A percentile compares a stretch with the other conserved stretches of the same genome.
Conservation (phyloP, 2,797 vertebrate genomes). For the Rhadinocentrus ornatus region DNA sequence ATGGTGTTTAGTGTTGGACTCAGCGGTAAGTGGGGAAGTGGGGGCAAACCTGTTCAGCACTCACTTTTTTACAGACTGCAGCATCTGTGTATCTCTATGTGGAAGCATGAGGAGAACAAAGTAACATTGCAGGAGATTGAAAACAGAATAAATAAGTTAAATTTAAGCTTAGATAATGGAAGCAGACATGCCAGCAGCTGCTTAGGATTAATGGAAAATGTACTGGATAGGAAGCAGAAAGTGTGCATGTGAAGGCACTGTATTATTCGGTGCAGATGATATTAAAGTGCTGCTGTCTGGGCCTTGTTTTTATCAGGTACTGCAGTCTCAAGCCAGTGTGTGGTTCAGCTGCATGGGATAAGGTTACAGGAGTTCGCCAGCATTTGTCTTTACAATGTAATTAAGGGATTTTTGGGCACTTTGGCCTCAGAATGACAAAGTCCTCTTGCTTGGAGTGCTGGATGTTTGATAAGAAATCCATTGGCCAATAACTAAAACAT, state of each 20-base stretch:
- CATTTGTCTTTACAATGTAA: slow-evolving; percentile 85
- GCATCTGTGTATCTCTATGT: slow-evolving; percentile 26
- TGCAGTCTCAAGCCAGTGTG: slow-evolving; percentile 57
- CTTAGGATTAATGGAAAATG: slow-evolving; percentile 4
- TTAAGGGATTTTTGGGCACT: slow-evolving; percentile 78
- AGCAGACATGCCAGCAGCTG: slow-evolving; percentile 9
- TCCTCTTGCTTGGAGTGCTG: slow-evolving; percentile 57
- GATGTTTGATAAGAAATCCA: slow-evolving; percentile 69
- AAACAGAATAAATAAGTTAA: background rate
- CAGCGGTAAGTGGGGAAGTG: slow-evolving; percentile 60
- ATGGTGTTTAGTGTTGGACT: slow-evolving; percentile 63
- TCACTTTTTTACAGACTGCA: slow-evolving; percentile 40
- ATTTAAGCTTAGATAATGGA: slow-evolving; percentile 3
- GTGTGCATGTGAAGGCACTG: slow-evolving; percentile 5
- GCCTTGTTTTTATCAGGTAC: slow-evolving; percentile 54
- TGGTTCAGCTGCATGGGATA: slow-evolving; percentile 74
- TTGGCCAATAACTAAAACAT: slow-evolving; percentile 64
- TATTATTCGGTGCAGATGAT: slow-evolving; percentile 5
- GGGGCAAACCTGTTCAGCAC: slow-evolving; percentile 43
- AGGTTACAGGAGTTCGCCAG: slow-evolving; percentile 75
- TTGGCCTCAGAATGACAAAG: slow-evolving; percentile 71
- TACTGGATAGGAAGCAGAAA: slow-evolving; percentile 3
- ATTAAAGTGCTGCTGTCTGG: slow-evolving; percentile 15
- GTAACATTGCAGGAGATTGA: slow-evolving; percentile 1
- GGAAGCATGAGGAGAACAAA: slow-evolving; percentile 1